These are phyloP conservation scores for Phocoena phocoena DNA, from an alignment of 2,113 vertebrate genomes.

Conservation along the genomic window DNA sequence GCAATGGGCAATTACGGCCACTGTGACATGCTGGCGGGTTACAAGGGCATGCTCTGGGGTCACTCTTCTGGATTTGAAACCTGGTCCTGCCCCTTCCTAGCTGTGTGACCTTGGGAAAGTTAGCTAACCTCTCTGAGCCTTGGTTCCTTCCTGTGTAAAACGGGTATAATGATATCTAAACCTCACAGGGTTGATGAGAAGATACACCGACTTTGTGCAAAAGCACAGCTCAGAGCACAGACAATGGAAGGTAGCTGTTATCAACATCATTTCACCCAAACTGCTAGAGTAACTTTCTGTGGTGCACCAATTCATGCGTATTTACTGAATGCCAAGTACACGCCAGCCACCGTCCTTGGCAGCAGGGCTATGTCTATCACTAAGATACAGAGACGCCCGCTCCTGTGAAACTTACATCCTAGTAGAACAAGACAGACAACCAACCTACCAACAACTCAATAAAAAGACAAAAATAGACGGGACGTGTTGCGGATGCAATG, in stretches of 20 bases:
- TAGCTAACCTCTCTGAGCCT: neutral
- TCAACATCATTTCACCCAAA: too few species aligned
- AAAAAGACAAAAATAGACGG: neutral
- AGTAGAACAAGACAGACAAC: neutral
- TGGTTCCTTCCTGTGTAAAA: neutral
- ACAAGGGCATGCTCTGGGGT: rapidly evolving
- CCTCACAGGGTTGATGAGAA: neutral
- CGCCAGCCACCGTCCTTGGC: neutral
- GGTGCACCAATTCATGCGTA: neutral
- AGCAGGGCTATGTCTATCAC: neutral
- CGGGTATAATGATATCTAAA: neutral
- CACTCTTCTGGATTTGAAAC: neutral
- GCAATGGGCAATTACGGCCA: rapidly evolving
- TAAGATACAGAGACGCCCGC: neutral
- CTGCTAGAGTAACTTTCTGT: neutral
- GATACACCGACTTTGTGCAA: rapidly evolving
- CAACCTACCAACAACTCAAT: neutral
- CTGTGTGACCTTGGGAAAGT: neutral
- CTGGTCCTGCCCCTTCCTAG: neutral
- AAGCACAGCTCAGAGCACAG: neutral
- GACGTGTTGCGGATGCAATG: rapidly evolving
- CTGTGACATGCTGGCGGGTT: rapidly evolving
- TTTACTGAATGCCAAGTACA: neutral
- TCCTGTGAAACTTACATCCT: neutral
- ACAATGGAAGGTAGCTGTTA: neutral